These are phyloP conservation scores for Phyllotis vaccarum DNA, from an alignment of 2,797 vertebrate genomes.

Conservation along the genomic window DNA sequence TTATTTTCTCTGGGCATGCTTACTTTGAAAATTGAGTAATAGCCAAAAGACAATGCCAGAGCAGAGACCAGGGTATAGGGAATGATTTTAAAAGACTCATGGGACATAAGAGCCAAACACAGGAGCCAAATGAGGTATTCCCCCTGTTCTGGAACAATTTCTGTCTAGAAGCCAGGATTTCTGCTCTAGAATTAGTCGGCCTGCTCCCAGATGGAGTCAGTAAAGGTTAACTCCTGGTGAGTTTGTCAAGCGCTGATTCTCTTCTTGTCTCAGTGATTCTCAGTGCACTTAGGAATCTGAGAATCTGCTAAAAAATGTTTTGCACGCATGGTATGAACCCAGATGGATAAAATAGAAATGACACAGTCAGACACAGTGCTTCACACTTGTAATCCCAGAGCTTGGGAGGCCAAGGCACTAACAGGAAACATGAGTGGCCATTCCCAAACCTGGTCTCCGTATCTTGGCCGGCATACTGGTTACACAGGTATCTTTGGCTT, in stretches of 20 bases:
- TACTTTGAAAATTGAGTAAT: neutral
- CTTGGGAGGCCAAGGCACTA: neutral
- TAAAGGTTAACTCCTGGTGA: neutral
- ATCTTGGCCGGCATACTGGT: neutral
- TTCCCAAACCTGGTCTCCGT: neutral
- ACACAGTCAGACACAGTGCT: neutral
- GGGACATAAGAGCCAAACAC: neutral
- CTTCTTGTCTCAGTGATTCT: neutral
- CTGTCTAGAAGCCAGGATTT: neutral
- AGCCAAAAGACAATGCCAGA: neutral
- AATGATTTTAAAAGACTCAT: neutral
- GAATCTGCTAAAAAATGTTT: constrained; percentile 22
- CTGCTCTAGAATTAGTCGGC: constrained; percentile 30
- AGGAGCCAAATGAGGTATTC: neutral
- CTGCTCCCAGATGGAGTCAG: constrained; percentile 25
- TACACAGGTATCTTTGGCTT: constrained; percentile 5
- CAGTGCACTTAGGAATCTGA: neutral
- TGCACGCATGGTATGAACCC: neutral
- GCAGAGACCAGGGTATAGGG: neutral
- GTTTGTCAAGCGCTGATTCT: neutral
- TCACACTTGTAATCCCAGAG: neutral
- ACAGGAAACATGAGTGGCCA: neutral
- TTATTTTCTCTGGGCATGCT: constrained; percentile 20
- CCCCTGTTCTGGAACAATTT: neutral
- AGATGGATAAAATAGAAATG: neutral